Conservation (phyloP, 1,140 invertebrate genomes). For the Eumeta japonica region DNA sequence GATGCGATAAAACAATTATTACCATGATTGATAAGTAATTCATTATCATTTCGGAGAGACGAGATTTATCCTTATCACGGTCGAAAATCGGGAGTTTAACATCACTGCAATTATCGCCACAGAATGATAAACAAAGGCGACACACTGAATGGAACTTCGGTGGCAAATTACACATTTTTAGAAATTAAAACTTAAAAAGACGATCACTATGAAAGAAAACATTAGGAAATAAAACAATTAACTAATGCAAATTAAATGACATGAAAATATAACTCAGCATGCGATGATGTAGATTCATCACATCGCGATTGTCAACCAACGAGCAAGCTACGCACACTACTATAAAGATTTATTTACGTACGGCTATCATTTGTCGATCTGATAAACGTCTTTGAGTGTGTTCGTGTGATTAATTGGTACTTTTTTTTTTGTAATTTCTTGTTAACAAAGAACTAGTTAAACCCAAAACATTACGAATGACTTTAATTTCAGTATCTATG, state of each 20-base stretch:
- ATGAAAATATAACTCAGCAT: conserved; percentile 54
- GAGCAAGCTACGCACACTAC: conserved; percentile 52
- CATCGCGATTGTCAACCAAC: conserved; percentile 60
- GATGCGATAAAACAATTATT: conserved; percentile 32
- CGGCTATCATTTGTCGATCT: too few relatives aligned
- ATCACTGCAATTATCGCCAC: conserved; percentile 60
- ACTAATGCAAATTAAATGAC: conserved; percentile 52
- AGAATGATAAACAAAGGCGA: conserved; percentile 64
- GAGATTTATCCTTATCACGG: conserved; percentile 59
- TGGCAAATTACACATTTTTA: conserved; percentile 68
- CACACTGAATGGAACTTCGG: conserved; percentile 67
- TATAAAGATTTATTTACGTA: too few relatives aligned
- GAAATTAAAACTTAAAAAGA: conserved; percentile 51
- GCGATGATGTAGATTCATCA: conserved; percentile 57
- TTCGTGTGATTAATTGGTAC: too few relatives aligned
- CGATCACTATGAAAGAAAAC: conserved; percentile 51
- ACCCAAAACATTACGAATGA: too few relatives aligned
- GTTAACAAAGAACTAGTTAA: too few relatives aligned
- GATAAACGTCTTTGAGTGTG: too few relatives aligned
- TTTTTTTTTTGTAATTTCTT: too few relatives aligned
- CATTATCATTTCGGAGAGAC: conserved; percentile 57
- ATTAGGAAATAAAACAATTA: conserved; percentile 53
- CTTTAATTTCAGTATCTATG: too few relatives aligned
- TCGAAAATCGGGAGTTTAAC: conserved; percentile 61
- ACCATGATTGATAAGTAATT: conserved; percentile 55